Base-by-base conservation (phyloP, 2,113 vertebrate species). In the Macrotis lagotis region DNA sequence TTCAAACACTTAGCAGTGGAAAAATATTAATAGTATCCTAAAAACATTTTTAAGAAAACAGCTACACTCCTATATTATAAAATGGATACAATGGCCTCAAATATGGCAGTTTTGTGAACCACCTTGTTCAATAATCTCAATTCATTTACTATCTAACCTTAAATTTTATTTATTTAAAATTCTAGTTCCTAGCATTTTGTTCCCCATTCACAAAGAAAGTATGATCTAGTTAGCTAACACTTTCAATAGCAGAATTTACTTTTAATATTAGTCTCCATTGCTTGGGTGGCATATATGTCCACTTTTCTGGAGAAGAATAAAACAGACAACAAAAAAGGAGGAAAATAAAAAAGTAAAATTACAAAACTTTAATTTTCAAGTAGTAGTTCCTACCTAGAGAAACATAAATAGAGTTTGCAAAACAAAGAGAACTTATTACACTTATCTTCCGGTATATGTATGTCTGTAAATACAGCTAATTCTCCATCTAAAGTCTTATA, bases 141-240 rank as follows among this genome's bases (percentile, higher is more conserved):
- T 59, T 59, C 55, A 59, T 55, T 25, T 26, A 53, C 3, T 25
- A 47, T 74, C 50, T 44, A 12, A 25, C 3, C 16, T 94, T 91
- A 31, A 94, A 47, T 90, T 49, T 91, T 91, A 74, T 88, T 14
- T 66, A 19, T 83, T 50, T 47, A 44, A 91, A 93, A n/a, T 49
- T 49, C 16, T 66, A 31, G 25, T 26, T 25, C 52, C 91, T 74
- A 19, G 52, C 24, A 8, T 90, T 88, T 91, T 25, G n/a, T 74
- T 37, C 37, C 55, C 16, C 26, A 52, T n/a, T 51, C 25, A 88
- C n/a, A n/a, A 51, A n/a, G 8, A 0, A n/a, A 90, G 49, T 47
- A 7, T 28, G 48, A 31, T 0, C 22, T 4, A 51, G 16, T n/a
- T 0, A 83, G 25, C 28, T 28, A 10, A 14, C 37, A 25, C 37